Evolutionary conservation across 1,140 invertebrate species (phyloP).

Genomic region (Eufriesea mexicana): DNA sequence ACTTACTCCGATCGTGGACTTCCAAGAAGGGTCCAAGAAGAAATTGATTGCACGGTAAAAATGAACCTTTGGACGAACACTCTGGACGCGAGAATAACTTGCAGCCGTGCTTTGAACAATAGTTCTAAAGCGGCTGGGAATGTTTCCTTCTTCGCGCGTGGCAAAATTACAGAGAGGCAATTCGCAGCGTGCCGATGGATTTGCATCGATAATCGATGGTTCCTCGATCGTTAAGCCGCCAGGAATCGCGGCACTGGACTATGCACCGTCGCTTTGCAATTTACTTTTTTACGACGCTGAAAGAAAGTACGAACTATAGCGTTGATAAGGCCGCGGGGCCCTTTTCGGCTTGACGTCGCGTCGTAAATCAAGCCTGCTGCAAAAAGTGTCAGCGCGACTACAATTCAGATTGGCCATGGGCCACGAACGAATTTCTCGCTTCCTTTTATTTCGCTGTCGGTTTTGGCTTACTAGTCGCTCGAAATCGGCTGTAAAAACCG

Average conservation of each 20-base stretch:
- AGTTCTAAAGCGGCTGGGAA: background rate
- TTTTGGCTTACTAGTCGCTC: slow-evolving; percentile 12
- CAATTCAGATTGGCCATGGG: slow-evolving; percentile 28
- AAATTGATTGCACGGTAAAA: slow-evolving; percentile 19
- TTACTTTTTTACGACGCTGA: slow-evolving; percentile 42
- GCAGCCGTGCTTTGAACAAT: background rate
- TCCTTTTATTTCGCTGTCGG: slow-evolving; percentile 13
- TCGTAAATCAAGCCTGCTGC: slow-evolving; percentile 34
- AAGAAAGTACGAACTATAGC: slow-evolving; percentile 39
- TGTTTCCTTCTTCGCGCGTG: background rate
- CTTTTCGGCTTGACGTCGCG: background rate
- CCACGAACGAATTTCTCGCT: slow-evolving; percentile 18
- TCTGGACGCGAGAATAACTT: background rate
- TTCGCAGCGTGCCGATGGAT: background rate
- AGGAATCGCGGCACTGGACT: background rate
- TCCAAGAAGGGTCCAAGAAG: background rate
- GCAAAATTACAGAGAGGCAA: background rate
- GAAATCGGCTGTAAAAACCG: slow-evolving; percentile 12
- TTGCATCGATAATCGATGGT: background rate
- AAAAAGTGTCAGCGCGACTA: slow-evolving; percentile 23
- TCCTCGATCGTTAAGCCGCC: background rate
- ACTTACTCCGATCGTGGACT: slow-evolving; percentile 11
- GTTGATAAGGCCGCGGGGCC: slow-evolving; percentile 5
- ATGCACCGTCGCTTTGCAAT: slow-evolving; percentile 4
- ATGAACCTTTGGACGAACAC: background rate